phyloP scores from a whole-genome alignment of 2,888 invertebrate genomes.

The Teinopalpus imperialis region DNA sequence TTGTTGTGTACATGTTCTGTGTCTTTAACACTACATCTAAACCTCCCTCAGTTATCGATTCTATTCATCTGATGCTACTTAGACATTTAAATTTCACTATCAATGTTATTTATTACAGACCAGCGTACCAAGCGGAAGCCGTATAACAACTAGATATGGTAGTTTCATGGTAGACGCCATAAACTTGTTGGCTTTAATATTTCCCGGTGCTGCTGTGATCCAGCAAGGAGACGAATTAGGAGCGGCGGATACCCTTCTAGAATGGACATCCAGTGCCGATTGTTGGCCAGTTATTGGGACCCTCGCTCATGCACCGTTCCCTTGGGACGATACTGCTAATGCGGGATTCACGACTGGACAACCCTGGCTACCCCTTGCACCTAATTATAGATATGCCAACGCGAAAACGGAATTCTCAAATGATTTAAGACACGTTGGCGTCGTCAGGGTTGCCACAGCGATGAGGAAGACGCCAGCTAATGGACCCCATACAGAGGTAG shows the following conservation, averaged over 20 bases:
- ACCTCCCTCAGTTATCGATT: too few species aligned
- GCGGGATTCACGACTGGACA: slow-evolving; percentile 75
- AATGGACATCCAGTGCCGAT: slow-evolving; percentile 62
- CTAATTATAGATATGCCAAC: slow-evolving; percentile 84
- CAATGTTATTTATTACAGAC: too few species aligned
- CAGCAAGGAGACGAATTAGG: slow-evolving; percentile 93
- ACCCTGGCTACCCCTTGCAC: slow-evolving; percentile 86
- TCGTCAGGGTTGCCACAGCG: slow-evolving; percentile 58
- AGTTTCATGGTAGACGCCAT: slow-evolving; percentile 85
- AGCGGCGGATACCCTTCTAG: slow-evolving; percentile 76
- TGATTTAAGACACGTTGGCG: slow-evolving; percentile 72
- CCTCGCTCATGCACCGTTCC: slow-evolving; percentile 59
- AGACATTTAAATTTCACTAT: too few species aligned
- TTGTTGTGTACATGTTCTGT: too few species aligned
- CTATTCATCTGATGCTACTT: too few species aligned
- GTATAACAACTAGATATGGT: slow-evolving; percentile 84
- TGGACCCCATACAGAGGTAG: slow-evolving; percentile 68
- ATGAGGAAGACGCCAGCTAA: slow-evolving; percentile 68
- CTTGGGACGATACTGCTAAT: slow-evolving; percentile 73
- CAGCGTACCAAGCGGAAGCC: slow-evolving; percentile 46
- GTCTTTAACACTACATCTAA: too few species aligned
- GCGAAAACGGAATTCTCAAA: slow-evolving; percentile 79
- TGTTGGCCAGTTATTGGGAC: slow-evolving; percentile 68
- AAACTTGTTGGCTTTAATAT: slow-evolving; percentile 85
- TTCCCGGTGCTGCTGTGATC: slow-evolving; percentile 89